phyloP scores from a whole-genome alignment of 2,113 vertebrate species.

The Nesogale talazaci region DNA sequence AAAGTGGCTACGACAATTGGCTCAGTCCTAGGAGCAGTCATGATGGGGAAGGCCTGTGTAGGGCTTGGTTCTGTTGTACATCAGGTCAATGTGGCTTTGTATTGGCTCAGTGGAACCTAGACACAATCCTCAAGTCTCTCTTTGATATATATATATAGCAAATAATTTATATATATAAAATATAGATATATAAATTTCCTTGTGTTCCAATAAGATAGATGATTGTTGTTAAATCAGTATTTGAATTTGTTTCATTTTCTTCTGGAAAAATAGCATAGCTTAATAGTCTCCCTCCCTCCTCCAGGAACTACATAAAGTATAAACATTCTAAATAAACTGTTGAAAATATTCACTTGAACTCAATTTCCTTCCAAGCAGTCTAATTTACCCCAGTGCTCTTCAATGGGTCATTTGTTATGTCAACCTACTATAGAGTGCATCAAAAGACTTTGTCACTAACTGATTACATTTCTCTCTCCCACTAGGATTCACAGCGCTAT shows the following conservation, averaged over 20 bases:
- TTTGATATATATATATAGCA: no score
- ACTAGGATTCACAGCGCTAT: constrained; percentile 79
- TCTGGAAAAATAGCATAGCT: constrained; percentile 65
- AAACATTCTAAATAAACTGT: constrained; percentile 80
- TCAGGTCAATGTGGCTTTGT: no score
- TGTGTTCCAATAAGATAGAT: constrained; percentile 45
- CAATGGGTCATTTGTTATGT: constrained; percentile 61
- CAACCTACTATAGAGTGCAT: constrained; percentile 58
- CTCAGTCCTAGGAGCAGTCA: no score
- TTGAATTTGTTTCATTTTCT: constrained; percentile 56
- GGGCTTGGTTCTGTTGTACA: no score
- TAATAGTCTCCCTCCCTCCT: constrained; percentile 34
- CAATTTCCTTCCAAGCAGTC: constrained; percentile 66
- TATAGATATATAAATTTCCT: constrained; percentile 7
- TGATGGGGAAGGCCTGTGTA: no score
- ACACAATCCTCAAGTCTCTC: background rate
- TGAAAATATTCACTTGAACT: constrained; percentile 76
- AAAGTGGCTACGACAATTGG: no score
- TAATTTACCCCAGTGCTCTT: constrained; percentile 56
- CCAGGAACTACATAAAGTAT: constrained; percentile 67
- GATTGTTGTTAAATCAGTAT: background rate
- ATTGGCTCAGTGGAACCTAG: no score
- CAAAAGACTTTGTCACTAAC: constrained; percentile 74
- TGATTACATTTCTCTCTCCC: constrained; percentile 77
- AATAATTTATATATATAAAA: constrained; percentile 8